Conservation (phyloP, 2,888 invertebrate species). For the Hemistola chrysoprasaria region DNA sequence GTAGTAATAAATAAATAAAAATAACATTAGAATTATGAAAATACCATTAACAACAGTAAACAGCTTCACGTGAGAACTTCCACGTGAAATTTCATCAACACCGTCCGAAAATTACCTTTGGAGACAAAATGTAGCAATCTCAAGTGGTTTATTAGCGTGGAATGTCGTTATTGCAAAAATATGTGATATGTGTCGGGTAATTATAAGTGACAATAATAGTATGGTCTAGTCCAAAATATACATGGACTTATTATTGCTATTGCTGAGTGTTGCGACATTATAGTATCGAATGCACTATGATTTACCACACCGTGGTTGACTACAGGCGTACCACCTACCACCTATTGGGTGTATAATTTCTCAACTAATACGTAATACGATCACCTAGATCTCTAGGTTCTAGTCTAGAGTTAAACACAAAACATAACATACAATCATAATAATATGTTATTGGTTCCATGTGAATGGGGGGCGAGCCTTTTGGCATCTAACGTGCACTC, state of each 20-base stretch:
- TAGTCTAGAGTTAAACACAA: too few species aligned
- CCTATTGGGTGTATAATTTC: conserved; percentile 60
- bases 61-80: not conserved
- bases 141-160: conserved; percentile 20
- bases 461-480: too few species aligned
- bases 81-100: conserved; percentile 7
- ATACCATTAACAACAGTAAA: too few species aligned
- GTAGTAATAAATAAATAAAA: too few species aligned
- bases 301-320: conserved; percentile 61
- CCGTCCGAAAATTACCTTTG: conserved; percentile 14
- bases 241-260: conserved; percentile 44
- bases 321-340: conserved; percentile 31
- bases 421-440: too few species aligned
- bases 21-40: too few species aligned
- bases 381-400: conserved; percentile 50
- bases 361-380: conserved; percentile 61
- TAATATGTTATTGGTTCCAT: too few species aligned
- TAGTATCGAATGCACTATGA: conserved; percentile 58
- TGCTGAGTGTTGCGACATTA: conserved; percentile 51
- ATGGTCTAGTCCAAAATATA: conserved; percentile 44
- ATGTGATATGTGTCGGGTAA: conserved; percentile 16
- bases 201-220: conserved; percentile 27
- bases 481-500: too few species aligned
- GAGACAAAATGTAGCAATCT: conserved; percentile 21
- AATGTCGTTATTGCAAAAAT: conserved; percentile 27